A percentile compares a stretch with the other conserved stretches of the same genome.
phyloP scores from a whole-genome alignment of 2,797 vertebrate genomes.

The Lycodopsis pacificus region DNA sequence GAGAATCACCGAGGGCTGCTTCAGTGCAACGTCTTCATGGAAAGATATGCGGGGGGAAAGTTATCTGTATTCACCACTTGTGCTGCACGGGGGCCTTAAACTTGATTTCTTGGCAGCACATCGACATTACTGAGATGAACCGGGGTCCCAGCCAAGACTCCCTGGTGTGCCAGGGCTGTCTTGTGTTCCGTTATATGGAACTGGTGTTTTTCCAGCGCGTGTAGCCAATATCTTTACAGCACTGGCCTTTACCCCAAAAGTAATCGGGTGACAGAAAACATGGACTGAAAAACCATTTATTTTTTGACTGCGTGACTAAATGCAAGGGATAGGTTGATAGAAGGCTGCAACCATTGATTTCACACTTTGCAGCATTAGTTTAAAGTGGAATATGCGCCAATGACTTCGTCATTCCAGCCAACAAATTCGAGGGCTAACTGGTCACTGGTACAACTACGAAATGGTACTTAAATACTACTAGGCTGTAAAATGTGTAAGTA shows the following conservation, averaged over 20 bases:
- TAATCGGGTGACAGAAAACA: background rate
- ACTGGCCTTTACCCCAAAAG: background rate
- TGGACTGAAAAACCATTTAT: background rate
- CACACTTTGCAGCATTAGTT: background rate
- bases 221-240: background rate
- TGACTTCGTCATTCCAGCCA: background rate
- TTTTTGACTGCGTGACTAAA: too few relatives aligned
- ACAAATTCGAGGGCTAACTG: background rate
- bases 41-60: background rate
- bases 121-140: constrained; percentile 9
- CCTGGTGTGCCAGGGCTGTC: background rate
- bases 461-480: background rate
- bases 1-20: background rate
- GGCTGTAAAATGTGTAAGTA: too few relatives aligned
- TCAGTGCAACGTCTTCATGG: background rate
- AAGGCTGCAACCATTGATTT: too few relatives aligned
- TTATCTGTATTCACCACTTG: background rate
- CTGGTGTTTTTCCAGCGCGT: constrained; percentile 11
- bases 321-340: too few relatives aligned
- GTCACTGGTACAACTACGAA: background rate
- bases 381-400: background rate
- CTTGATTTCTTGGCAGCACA: constrained; percentile 27
- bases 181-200: constrained; percentile 8
- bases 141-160: background rate
- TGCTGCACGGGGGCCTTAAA: background rate